phyloP scores from a whole-genome alignment of 1,140 invertebrate species.

The Zaprionus vittiger region DNA sequence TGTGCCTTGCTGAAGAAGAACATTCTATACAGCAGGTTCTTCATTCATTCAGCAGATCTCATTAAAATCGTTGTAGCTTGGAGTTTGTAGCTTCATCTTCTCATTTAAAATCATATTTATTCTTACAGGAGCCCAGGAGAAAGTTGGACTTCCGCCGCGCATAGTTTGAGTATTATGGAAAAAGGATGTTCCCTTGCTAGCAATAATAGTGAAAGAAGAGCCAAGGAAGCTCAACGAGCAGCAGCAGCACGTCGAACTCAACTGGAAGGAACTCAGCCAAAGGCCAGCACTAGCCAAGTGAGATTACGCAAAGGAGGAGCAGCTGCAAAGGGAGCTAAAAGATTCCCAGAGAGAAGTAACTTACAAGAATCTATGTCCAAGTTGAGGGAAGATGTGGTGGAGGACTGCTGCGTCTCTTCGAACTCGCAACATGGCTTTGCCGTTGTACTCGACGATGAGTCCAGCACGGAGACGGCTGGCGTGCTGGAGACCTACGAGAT shows the following conservation, averaged over 20 bases:
- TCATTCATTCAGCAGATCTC: not conserved
- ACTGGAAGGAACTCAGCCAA: constrained; percentile 17
- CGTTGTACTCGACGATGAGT: constrained; percentile 80
- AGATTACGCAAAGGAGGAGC: constrained; percentile 7
- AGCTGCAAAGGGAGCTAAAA: constrained; percentile 14
- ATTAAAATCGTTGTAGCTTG: not conserved
- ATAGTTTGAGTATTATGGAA: constrained; percentile 72
- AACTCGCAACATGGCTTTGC: constrained; percentile 79
- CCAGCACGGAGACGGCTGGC: constrained; percentile 63
- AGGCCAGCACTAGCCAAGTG: constrained; percentile 61
- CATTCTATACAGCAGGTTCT: too few relatives aligned
- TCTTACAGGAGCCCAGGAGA: constrained; percentile 44
- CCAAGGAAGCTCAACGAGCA: constrained; percentile 46
- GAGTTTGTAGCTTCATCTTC: not conserved
- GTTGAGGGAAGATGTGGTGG: constrained; percentile 72
- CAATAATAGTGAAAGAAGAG: constrained; percentile 55
- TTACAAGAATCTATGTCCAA: constrained; percentile 73
- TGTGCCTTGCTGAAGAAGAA: too few relatives aligned
- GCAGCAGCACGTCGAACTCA: not conserved
- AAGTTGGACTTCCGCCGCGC: constrained; percentile 11
- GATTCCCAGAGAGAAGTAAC: constrained; percentile 21
- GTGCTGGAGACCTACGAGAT: constrained; percentile 75
- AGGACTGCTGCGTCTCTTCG: constrained; percentile 60
- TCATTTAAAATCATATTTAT: not conserved
- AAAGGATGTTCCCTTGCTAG: constrained; percentile 72